A percentile compares a stretch with the other conserved stretches of the same genome.
Conservation (phyloP, 2,113 vertebrate genomes). For the Oophaga pumilio region DNA sequence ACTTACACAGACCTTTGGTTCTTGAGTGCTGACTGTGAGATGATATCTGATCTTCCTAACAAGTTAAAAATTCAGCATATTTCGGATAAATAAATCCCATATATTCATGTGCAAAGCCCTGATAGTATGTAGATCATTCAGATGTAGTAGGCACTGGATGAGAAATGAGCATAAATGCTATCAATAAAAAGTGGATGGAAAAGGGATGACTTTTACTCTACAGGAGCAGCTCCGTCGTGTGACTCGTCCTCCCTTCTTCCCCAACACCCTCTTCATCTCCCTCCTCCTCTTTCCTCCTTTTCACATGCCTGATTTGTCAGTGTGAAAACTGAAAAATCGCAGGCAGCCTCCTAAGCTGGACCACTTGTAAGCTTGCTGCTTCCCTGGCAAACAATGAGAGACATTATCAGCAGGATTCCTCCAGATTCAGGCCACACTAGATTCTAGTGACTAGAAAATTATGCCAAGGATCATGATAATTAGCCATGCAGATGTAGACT, state of each 20-base stretch:
- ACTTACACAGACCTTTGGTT: constrained; percentile 52
- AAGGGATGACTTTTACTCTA: constrained; percentile 49
- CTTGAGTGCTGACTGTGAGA: not conserved
- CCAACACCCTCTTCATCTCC: constrained; percentile 32
- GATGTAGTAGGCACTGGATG: not conserved
- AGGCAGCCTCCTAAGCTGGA: constrained; percentile 49
- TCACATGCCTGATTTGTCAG: constrained; percentile 58
- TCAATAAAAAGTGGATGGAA: constrained; percentile 3
- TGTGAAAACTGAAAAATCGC: constrained; percentile 56
- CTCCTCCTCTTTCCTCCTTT: constrained; percentile 37
- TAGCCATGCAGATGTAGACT: constrained; percentile 20
- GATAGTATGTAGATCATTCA: constrained; percentile 14
- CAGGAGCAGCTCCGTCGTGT: constrained; percentile 41
- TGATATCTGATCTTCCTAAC: constrained; percentile 28
- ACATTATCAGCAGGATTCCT: constrained; percentile 51
- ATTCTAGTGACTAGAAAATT: too few species aligned
- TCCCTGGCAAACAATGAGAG: constrained; percentile 44
- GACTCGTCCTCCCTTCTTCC: constrained; percentile 41
- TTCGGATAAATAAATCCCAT: constrained; percentile 37
- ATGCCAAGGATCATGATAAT: constrained; percentile 28
- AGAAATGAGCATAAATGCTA: not conserved
- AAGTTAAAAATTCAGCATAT: constrained; percentile 42
- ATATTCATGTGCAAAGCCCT: constrained; percentile 7
- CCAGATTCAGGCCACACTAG: constrained; percentile 23
- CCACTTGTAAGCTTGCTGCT: constrained; percentile 50